Percentiles rank a stretch among this genome's conserved stretches.
These are phyloP conservation scores for Cephalopterus ornatus DNA, from an alignment of 2,113 vertebrate species.

Conservation along the genomic window DNA sequence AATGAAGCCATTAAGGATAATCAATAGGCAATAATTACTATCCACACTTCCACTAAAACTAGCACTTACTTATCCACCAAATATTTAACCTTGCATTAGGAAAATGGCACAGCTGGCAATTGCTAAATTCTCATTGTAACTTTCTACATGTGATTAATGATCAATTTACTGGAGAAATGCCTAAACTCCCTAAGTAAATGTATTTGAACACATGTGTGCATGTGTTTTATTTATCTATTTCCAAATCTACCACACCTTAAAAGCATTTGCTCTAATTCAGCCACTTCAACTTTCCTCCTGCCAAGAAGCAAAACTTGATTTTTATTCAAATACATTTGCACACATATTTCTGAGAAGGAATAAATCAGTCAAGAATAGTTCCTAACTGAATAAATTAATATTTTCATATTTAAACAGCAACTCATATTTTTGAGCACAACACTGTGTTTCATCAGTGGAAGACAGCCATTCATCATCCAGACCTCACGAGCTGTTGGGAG, in stretches of 20 bases:
- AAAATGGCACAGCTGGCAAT: background rate
- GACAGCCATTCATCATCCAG: constrained; percentile 83
- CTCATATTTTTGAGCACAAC: background rate
- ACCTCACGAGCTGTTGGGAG: constrained; percentile 63
- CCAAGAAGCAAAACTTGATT: background rate
- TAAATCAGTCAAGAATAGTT: background rate
- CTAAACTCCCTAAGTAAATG: background rate
- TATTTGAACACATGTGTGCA: background rate
- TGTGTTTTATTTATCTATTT: background rate
- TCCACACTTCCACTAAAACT: background rate
- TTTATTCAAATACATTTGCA: background rate
- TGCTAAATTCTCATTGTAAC: background rate
- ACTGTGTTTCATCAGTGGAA: constrained; percentile 60
- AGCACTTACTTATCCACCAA: background rate
- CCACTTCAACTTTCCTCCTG: background rate
- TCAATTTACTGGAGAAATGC: background rate
- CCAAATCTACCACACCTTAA: background rate
- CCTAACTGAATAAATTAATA: background rate
- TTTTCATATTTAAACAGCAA: constrained; percentile 18
- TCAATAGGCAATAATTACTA: background rate
- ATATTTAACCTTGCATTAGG: background rate
- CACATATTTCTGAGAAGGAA: background rate
- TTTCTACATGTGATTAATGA: background rate
- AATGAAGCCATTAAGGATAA: background rate
- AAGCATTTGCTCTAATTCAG: background rate